Conservation (phyloP, 2,797 vertebrate genomes). For the Lacerta bilineata region DNA sequence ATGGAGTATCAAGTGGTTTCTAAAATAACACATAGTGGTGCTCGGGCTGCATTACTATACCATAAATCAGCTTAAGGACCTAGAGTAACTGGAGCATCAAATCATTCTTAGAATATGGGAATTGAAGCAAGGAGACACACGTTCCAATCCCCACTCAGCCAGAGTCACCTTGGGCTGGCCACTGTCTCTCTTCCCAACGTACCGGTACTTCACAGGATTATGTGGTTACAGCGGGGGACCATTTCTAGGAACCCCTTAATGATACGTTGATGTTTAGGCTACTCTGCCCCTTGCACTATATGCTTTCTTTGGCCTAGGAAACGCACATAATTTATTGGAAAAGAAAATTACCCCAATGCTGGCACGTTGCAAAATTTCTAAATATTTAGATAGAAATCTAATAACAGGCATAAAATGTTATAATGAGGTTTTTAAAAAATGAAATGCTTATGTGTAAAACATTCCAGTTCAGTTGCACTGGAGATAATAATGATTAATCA, state of each 20-base stretch:
- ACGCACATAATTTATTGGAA: neutral
- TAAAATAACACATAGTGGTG: neutral
- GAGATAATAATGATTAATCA: too few species aligned
- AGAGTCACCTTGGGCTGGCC: too few species aligned
- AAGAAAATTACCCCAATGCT: neutral
- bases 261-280: neutral
- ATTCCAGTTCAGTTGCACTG: neutral
- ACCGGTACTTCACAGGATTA: too few species aligned
- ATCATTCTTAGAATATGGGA: neutral
- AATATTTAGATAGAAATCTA: constrained; percentile 11
- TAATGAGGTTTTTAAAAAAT: neutral
- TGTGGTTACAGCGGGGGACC: neutral
- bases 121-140: too few species aligned
- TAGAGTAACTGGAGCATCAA: neutral
- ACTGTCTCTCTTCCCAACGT: too few species aligned
- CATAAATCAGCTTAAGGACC: neutral
- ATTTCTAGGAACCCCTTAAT: neutral
- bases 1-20: neutral
- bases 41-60: neutral
- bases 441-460: neutral
- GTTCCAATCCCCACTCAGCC: too few species aligned
- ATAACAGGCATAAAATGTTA: neutral
- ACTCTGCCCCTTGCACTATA: neutral
- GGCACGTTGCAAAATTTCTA: constrained; percentile 6
- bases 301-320: neutral